These are phyloP conservation scores for Syrphus vitripennis DNA, from an alignment of 2,888 invertebrate species.

Conservation along the genomic window DNA sequence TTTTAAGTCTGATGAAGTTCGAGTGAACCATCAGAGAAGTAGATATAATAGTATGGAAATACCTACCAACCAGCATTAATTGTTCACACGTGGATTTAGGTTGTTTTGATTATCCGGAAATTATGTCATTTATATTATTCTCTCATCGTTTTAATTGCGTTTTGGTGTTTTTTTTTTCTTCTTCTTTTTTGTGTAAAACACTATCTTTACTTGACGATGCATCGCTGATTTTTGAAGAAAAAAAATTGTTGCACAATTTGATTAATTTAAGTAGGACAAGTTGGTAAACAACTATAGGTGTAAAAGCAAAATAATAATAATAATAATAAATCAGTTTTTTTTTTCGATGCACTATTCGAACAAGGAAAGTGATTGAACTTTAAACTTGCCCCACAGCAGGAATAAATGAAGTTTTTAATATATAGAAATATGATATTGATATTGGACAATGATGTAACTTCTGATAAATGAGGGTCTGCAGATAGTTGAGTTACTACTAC, in stretches of 20 bases:
- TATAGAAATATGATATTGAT: too few relatives aligned
- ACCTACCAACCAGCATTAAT: not conserved
- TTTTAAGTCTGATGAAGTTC: not conserved
- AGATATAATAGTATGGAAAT: not conserved
- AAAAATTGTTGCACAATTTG: constrained; percentile 14
- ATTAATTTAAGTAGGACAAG: constrained; percentile 17
- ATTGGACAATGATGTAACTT: too few relatives aligned
- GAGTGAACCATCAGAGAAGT: not conserved
- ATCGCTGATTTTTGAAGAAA: not conserved
- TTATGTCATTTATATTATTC: constrained; percentile 49
- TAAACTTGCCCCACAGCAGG: not conserved
- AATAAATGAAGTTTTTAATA: too few relatives aligned
- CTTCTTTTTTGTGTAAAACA: not conserved
- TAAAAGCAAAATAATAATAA: not conserved
- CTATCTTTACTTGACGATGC: constrained; percentile 2
- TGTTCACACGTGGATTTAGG: constrained; percentile 24
- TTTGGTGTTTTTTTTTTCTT: not conserved
- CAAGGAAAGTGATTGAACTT: not conserved
- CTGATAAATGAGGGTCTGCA: too few relatives aligned
- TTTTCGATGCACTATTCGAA: not conserved
- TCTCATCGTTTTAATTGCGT: not conserved
- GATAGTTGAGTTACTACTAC: too few relatives aligned
- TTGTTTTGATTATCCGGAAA: constrained; percentile 55
- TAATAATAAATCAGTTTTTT: not conserved
- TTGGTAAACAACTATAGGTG: not conserved